Evolutionary conservation across 2,113 vertebrate species (phyloP).

Genomic region (Colossoma macropomum): DNA sequence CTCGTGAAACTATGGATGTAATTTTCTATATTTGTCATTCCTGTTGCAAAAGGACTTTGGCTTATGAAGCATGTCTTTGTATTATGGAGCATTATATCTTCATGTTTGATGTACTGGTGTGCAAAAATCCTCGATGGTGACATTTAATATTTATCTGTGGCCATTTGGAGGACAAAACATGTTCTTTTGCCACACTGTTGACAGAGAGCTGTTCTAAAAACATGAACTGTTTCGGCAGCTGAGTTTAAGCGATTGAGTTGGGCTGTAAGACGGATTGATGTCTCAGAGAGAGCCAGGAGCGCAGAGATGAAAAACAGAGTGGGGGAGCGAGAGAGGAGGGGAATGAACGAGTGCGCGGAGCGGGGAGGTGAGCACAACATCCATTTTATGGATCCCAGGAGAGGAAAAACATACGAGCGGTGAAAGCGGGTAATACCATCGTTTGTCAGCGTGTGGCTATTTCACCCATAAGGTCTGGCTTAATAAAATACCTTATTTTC

Average conservation of each 20-base stretch:
- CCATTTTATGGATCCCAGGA: constrained; percentile 2
- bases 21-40: no score
- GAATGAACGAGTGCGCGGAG: neutral
- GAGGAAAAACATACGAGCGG: neutral
- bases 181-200: neutral
- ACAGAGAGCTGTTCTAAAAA: neutral
- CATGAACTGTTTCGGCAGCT: neutral
- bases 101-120: no score
- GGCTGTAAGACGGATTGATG: neutral
- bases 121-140: neutral
- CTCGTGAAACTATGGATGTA: no score
- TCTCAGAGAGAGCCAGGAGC: neutral
- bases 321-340: neutral
- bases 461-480: neutral
- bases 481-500: neutral
- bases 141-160: neutral
- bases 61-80: no score
- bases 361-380: neutral
- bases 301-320: neutral
- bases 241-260: neutral
- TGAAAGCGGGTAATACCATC: constrained; percentile 5
- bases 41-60: no score
- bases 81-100: neutral
- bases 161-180: neutral
- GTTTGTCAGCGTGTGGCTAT: neutral